A percentile compares a stretch with the other conserved stretches of the same genome.
These are phyloP conservation scores for Dasypogon diadema DNA, from an alignment of 2,888 invertebrate genomes.

Conservation along the genomic window DNA sequence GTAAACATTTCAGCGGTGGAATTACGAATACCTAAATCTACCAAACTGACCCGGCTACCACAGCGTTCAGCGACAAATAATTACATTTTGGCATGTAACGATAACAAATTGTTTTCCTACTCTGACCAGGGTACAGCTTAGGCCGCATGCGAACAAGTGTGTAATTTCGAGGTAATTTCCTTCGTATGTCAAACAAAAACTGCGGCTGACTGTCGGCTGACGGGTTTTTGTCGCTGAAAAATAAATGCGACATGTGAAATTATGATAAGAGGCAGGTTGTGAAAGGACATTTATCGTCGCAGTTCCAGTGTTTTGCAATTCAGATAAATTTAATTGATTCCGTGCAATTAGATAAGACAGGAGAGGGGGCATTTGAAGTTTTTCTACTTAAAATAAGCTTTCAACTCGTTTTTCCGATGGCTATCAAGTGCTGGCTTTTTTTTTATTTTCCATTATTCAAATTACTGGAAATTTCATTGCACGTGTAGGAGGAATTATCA, in stretches of 20 bases:
- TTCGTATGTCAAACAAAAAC: slow-evolving; percentile 46
- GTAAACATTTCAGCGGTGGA: slow-evolving; percentile 21
- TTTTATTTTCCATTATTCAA: slow-evolving; percentile 5
- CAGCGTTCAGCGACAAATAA: slow-evolving; percentile 30
- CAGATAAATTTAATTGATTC: slow-evolving; percentile 48
- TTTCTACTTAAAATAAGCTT: not conserved
- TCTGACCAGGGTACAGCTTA: slow-evolving; percentile 22
- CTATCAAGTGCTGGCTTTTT: not conserved
- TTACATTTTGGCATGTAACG: slow-evolving; percentile 46
- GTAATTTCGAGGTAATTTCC: slow-evolving; percentile 50
- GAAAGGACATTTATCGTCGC: slow-evolving; percentile 43
- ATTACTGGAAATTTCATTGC: not conserved
- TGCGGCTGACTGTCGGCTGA: slow-evolving; percentile 15
- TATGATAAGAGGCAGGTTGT: slow-evolving; percentile 44
- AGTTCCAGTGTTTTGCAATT: slow-evolving; percentile 26
- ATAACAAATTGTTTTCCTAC: slow-evolving; percentile 49
- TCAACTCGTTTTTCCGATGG: slow-evolving; percentile 5
- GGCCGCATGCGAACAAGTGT: slow-evolving; percentile 38
- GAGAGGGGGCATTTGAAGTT: not conserved
- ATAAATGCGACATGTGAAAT: slow-evolving; percentile 46
- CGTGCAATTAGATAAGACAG: slow-evolving; percentile 27
- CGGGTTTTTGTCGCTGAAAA: slow-evolving; percentile 27
- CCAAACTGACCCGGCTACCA: not conserved
- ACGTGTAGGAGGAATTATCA: too few relatives aligned
- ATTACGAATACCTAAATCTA: not conserved